Evolutionary conservation across 2,888 invertebrate genomes (phyloP).

Genomic region (Linnaemya tessellans): DNA sequence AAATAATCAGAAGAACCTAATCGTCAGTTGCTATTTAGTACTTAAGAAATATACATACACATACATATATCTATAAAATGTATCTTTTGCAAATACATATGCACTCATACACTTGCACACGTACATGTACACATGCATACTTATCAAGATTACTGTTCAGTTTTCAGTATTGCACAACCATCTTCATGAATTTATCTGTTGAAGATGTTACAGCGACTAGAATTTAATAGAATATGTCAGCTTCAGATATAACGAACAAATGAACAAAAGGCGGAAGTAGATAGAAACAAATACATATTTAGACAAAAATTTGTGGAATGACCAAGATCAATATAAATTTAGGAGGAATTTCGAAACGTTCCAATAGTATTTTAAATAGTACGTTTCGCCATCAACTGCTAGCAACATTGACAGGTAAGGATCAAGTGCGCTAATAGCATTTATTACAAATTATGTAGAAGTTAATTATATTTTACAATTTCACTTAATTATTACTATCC

Average conservation of each 20-base stretch:
- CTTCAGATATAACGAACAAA: neutral
- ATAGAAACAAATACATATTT: neutral
- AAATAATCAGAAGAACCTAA: slow-evolving; percentile 16
- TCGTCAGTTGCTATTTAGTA: neutral
- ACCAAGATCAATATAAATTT: slow-evolving; percentile 18
- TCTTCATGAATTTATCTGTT: slow-evolving; percentile 23
- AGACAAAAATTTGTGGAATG: neutral
- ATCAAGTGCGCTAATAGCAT: neutral
- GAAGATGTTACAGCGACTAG: slow-evolving; percentile 12
- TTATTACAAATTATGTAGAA: too few relatives aligned
- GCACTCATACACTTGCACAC: neutral
- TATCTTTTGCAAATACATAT: neutral
- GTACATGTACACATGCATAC: neutral
- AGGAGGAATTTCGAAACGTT: slow-evolving; percentile 31
- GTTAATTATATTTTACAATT: too few relatives aligned
- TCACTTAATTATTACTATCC: too few relatives aligned
- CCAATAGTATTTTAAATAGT: slow-evolving; percentile 57
- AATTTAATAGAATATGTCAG: slow-evolving; percentile 9
- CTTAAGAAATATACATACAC: neutral
- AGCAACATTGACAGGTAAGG: slow-evolving; percentile 77
- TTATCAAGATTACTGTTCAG: neutral
- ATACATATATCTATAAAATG: neutral
- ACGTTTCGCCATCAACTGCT: slow-evolving; percentile 75
- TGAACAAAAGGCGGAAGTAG: neutral
- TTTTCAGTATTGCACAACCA: neutral